phyloP scores from a whole-genome alignment of 2,888 invertebrate genomes.

The Heliconius sara region DNA sequence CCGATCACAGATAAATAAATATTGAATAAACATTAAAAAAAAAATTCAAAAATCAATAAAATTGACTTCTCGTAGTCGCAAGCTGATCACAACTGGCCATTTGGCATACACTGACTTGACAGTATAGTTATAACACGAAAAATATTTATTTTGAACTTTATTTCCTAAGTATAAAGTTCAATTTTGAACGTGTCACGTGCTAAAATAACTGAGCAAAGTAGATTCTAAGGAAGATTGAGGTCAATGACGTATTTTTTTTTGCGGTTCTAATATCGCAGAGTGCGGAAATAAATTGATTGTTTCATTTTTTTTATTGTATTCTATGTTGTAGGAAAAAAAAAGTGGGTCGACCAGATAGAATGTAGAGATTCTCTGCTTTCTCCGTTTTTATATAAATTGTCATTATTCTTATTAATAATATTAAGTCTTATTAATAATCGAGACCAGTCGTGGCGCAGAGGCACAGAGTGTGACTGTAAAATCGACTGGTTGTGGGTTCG shows the following conservation, averaged over 20 bases:
- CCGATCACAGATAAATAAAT: constrained; percentile 2
- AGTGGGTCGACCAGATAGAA: too few species aligned
- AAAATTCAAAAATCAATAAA: constrained; percentile 41
- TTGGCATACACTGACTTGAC: constrained; percentile 57
- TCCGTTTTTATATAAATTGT: too few species aligned
- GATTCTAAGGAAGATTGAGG: constrained; percentile 65
- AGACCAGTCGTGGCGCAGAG: too few species aligned
- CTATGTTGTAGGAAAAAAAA: too few species aligned
- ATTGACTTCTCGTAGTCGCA: constrained; percentile 50
- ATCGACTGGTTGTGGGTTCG: neutral
- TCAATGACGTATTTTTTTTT: constrained; percentile 81
- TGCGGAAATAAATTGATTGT: constrained; percentile 5
- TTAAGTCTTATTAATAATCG: too few species aligned
- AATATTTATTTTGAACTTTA: constrained; percentile 50
- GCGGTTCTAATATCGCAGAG: constrained; percentile 38
- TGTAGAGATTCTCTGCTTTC: too few species aligned
- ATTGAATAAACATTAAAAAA: constrained; percentile 27
- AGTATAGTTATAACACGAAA: constrained; percentile 44
- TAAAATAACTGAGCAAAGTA: constrained; percentile 52
- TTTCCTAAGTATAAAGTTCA: constrained; percentile 26
- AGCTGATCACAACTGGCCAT: constrained; percentile 56
- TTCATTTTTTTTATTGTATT: too few species aligned
- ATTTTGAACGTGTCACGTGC: constrained; percentile 23
- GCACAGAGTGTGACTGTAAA: neutral
- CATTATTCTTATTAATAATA: too few species aligned